A percentile compares a stretch with the other conserved stretches of the same genome.
These are phyloP conservation scores for Xylocopa sonorina DNA, from an alignment of 1,140 invertebrate species.

Conservation along the genomic window DNA sequence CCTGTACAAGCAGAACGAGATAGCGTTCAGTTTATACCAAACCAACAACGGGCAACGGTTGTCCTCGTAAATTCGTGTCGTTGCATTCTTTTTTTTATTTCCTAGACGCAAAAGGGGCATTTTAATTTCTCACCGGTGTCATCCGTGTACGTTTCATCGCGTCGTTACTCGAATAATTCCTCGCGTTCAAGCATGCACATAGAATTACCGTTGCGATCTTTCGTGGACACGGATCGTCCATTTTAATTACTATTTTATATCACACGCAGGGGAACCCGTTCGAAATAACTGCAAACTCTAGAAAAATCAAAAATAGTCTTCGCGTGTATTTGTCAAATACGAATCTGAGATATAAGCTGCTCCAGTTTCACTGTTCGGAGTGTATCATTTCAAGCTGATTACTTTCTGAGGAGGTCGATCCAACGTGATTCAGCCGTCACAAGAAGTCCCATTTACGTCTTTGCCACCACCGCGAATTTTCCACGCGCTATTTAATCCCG, in stretches of 20 bases:
- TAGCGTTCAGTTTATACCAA: neutral
- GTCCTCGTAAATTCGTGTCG: conserved; percentile 4
- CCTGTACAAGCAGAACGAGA: neutral
- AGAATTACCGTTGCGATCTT: neutral
- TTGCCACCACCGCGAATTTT: neutral
- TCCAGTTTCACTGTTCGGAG: neutral
- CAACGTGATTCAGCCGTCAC: neutral
- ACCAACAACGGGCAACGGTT: neutral
- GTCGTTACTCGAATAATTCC: neutral
- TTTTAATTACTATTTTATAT: neutral
- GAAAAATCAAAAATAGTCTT: neutral
- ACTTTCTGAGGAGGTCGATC: neutral
- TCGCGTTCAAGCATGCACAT: neutral
- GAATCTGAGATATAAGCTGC: neutral
- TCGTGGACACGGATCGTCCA: neutral
- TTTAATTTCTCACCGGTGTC: neutral
- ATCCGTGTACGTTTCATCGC: neutral
- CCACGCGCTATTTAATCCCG: neutral
- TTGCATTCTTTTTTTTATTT: neutral
- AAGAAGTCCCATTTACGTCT: conserved; percentile 9
- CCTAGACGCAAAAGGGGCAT: neutral
- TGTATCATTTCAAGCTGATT: neutral
- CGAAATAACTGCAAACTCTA: no score
- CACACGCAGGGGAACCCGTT: no score
- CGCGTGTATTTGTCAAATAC: neutral